phyloP scores from a whole-genome alignment of 1,140 invertebrate genomes.

The Zaprionus tsacasi region DNA sequence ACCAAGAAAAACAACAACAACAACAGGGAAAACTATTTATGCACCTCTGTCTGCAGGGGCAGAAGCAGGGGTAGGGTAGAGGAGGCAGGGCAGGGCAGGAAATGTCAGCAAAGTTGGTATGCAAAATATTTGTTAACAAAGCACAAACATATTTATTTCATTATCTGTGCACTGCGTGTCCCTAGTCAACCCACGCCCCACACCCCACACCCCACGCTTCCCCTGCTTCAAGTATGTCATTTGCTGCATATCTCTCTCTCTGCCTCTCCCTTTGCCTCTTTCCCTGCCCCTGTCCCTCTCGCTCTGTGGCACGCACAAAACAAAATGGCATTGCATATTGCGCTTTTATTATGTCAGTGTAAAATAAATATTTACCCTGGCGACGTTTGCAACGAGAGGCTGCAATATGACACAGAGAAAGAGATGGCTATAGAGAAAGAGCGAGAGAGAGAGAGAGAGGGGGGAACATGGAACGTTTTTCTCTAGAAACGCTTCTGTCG shows the following conservation, averaged over 20 bases:
- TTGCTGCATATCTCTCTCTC: not conserved
- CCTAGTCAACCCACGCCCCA: not conserved
- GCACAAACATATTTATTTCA: conserved; percentile 35
- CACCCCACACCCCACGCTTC: not conserved
- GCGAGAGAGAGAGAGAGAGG: not conserved
- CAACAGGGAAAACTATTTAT: conserved; percentile 7
- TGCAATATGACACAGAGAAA: conserved; percentile 5
- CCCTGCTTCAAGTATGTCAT: not conserved
- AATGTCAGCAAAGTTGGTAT: conserved; percentile 15
- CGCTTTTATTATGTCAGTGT: conserved; percentile 33
- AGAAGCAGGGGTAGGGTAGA: too few species aligned
- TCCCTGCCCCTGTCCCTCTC: not conserved
- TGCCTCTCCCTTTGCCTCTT: not conserved
- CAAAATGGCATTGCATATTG: conserved; percentile 23
- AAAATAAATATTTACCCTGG: conserved; percentile 26
- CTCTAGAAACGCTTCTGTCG: not conserved
- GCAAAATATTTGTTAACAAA: conserved; percentile 35
- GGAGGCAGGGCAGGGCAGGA: not conserved
- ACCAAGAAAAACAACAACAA: conserved; percentile 9
- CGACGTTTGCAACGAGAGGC: conserved; percentile 7
- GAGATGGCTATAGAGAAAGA: not conserved
- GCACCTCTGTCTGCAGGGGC: not conserved
- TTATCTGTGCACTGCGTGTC: conserved; percentile 13
- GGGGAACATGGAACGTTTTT: not conserved
- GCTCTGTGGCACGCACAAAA: conserved; percentile 8